Base-by-base conservation (phyloP, 2,888 invertebrate genomes). In the Sinohyriopsis cumingii region DNA sequence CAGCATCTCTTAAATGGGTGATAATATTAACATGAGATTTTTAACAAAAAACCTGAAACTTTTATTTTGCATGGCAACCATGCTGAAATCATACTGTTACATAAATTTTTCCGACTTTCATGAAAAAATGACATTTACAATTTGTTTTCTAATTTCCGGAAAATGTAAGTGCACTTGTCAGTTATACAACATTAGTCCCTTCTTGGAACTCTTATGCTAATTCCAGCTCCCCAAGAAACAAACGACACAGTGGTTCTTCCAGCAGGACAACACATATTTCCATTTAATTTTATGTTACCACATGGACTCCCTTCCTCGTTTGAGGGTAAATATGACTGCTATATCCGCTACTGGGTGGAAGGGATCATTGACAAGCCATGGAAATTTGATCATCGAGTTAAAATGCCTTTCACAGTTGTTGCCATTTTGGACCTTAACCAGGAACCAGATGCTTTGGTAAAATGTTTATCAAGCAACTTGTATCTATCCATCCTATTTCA, bases 351-450 rank as follows among this genome's bases (percentile, higher is more conserved):
- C 86, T 93, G 93, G 18, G 92, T 95, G n/a, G 95, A 94, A 90
- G 94, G 94, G 1, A 93, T 93, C 0, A 91, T 96, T 24, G 95
- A 96, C 85, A 92, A 95, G 25, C 94, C 96, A 9, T 95, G 95
- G 93, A 94, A 95, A 84, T 94, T 94, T 87, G 95, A 96, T 90
- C 94, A 95, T 84, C 95, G 95, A 80, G 93, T 93, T 63, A 95
- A 95, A 91, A 93, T 93, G 90, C 93, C 94, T 6, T 96, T 96
- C 86, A 95, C 95, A 63, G 94, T 97, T 15, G 93, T 95, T 67
- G 93, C 95, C 70, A 93, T 94, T 5, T 92, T 96, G 79, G 96
- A 96, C 90, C 92, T 97, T 78, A 96, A 96, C 91, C 67, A 75
- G 9, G 77, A 85, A 56, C 83, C 83, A 7, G 73, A 76, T 69